Evolutionary conservation across 2,888 invertebrate species (phyloP).

Genomic region (Nephrotoma appendiculata): DNA sequence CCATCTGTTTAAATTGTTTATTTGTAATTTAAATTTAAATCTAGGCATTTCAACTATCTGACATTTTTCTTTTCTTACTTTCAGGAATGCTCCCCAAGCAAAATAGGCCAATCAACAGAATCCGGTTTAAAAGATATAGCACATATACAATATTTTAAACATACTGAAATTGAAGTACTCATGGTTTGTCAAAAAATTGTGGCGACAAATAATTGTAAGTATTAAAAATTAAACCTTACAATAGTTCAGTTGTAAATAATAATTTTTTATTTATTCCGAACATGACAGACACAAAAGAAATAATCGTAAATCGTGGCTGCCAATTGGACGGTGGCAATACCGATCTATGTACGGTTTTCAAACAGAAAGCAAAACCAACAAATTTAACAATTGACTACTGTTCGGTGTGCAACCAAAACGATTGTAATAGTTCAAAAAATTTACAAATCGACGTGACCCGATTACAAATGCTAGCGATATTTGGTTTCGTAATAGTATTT

Average conservation of each 20-base stretch:
- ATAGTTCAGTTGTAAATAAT: background rate
- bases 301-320: conserved; percentile 28
- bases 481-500: background rate
- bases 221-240: background rate
- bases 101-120: conserved; percentile 17
- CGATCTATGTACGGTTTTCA: conserved; percentile 25
- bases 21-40: too few species aligned
- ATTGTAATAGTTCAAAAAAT: conserved; percentile 20
- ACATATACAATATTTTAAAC: conserved; percentile 8
- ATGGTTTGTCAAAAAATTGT: conserved; percentile 33
- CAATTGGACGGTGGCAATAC: conserved; percentile 28
- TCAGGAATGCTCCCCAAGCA: conserved; percentile 26
- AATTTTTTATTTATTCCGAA: background rate
- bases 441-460: background rate
- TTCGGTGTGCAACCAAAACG: conserved; percentile 24
- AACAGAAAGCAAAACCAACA: conserved; percentile 16
- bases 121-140: background rate
- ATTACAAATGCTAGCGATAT: background rate
- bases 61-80: conserved; percentile 6
- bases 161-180: conserved; percentile 22
- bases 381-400: conserved; percentile 21
- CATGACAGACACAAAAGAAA: conserved; percentile 9
- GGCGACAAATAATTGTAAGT: conserved; percentile 13
- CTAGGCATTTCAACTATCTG: too few species aligned
- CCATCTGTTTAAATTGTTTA: too few species aligned